A percentile compares a stretch with the other conserved stretches of the same genome.
phyloP scores from a whole-genome alignment of 2,113 vertebrate genomes.

The Lampris incognitus region DNA sequence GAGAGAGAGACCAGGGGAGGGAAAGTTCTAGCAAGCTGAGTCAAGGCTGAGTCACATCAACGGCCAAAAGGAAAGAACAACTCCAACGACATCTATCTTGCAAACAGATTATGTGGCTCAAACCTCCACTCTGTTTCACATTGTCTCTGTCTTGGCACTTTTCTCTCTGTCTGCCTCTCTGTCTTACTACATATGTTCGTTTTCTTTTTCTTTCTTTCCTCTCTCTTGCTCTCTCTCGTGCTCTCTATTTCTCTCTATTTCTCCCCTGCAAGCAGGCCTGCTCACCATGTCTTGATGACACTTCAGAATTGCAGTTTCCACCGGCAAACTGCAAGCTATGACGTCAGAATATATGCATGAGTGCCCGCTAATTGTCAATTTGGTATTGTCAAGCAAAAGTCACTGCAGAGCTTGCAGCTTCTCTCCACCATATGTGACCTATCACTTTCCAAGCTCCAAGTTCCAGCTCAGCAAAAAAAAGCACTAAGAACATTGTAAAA shows the following conservation, averaged over 20 bases:
- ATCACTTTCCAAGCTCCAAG: conserved; percentile 21
- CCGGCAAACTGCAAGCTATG: conserved; percentile 48
- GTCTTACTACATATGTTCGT: background rate
- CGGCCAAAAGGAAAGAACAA: conserved; percentile 11
- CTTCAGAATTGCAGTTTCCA: conserved; percentile 33
- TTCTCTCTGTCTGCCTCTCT: too few species aligned
- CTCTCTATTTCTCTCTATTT: background rate
- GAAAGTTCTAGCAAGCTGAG: conserved; percentile 41
- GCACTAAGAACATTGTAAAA: too few species aligned
- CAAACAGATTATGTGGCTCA: background rate
- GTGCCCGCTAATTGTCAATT: conserved; percentile 37
- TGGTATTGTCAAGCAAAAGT: conserved; percentile 42
- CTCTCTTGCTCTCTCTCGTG: background rate
- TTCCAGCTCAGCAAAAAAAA: background rate
- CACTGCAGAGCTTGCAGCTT: conserved; percentile 57
- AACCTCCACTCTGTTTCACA: too few species aligned
- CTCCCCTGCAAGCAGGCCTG: conserved; percentile 30
- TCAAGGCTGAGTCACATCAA: conserved; percentile 4
- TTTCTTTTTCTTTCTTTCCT: background rate
- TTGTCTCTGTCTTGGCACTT: too few species aligned
- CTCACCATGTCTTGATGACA: conserved; percentile 54
- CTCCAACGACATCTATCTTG: conserved; percentile 31
- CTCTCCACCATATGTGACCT: conserved; percentile 37
- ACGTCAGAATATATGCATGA: conserved; percentile 51
- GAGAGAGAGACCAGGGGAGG: conserved; percentile 23